Percentiles rank a stretch among this genome's conserved stretches.
These are phyloP conservation scores for Halcyon leucocephala DNA, from an alignment of 2,797 vertebrate genomes.

Conservation along the genomic window DNA sequence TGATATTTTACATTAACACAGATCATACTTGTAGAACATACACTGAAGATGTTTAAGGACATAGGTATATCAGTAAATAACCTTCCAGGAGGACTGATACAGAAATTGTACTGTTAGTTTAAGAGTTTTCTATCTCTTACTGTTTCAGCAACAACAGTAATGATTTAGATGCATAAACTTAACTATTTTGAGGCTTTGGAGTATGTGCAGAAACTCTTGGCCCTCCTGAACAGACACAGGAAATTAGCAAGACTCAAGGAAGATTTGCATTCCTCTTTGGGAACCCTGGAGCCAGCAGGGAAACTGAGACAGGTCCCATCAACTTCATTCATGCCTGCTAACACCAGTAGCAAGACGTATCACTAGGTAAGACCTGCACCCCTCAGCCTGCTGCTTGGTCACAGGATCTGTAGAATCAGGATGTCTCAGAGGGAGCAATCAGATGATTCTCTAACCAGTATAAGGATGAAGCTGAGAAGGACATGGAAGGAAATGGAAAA, in stretches of 20 bases:
- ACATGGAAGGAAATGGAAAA: background rate
- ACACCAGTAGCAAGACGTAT: background rate
- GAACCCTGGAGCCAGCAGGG: background rate
- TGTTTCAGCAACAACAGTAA: background rate
- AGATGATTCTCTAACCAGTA: background rate
- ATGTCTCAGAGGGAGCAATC: background rate
- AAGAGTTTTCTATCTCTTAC: background rate
- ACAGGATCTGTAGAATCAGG: background rate
- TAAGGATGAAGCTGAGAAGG: background rate
- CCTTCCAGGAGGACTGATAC: background rate
- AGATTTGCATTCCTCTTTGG: background rate
- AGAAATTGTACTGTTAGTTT: background rate
- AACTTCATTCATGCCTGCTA: background rate
- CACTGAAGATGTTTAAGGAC: background rate
- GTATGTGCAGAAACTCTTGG: background rate
- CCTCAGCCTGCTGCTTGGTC: background rate
- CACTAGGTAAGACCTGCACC: background rate
- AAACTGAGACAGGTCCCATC: background rate
- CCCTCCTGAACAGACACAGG: background rate
- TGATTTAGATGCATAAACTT: background rate
- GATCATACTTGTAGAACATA: background rate
- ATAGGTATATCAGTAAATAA: background rate
- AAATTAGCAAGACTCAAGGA: background rate
- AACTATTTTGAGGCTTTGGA: background rate
- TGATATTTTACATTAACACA: background rate